Conservation (phyloP, 1,140 invertebrate genomes). For the Diabrotica undecimpunctata region DNA sequence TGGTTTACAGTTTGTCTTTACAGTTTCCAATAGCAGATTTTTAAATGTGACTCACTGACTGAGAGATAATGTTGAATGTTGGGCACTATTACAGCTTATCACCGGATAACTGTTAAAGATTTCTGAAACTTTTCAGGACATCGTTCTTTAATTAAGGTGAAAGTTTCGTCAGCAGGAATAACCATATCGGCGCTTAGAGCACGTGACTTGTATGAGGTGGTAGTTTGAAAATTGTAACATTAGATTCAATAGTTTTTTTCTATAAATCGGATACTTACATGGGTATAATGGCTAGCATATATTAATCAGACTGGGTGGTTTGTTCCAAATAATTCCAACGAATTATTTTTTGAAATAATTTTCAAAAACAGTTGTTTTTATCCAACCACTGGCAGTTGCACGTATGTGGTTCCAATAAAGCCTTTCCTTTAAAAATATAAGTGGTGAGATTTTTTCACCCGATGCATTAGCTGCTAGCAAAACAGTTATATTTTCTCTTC, state of each 20-base stretch:
- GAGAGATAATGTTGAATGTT: background rate
- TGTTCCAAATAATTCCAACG: no score
- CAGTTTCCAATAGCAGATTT: no score
- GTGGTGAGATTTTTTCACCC: background rate
- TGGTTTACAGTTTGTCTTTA: background rate
- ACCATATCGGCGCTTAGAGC: no score
- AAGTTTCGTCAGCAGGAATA: no score
- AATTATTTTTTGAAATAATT: background rate
- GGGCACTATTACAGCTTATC: no score
- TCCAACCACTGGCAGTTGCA: background rate
- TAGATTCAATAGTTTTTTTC: background rate
- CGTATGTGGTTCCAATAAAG: background rate
- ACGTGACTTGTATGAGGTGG: background rate
- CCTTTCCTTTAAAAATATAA: background rate
- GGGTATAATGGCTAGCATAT: background rate
- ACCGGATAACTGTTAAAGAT: no score
- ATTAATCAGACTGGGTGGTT: background rate
- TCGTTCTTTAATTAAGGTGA: no score
- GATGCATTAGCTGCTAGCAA: background rate
- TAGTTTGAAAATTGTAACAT: background rate
- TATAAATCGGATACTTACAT: background rate
- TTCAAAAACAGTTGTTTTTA: background rate
- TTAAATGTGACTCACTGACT: background rate
- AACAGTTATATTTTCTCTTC: no score
- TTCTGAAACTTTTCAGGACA: no score